Percentiles rank a stretch among this genome's conserved stretches.
phyloP scores from a whole-genome alignment of 1,140 invertebrate species.

The Trichonephila inaurata region DNA sequence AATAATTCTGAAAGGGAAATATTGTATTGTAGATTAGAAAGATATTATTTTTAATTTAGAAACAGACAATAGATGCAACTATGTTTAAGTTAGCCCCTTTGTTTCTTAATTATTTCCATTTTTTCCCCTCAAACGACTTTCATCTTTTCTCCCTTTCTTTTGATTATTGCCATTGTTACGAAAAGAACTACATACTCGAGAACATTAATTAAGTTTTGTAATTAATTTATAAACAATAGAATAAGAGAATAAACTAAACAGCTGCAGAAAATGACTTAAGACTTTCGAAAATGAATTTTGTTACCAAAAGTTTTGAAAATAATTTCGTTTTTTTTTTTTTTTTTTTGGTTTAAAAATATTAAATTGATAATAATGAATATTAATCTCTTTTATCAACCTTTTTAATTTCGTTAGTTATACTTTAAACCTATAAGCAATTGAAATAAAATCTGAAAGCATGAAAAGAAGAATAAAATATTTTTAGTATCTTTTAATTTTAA shows the following conservation, averaged over 20 bases:
- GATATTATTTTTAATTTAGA: neutral
- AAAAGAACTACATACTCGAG: neutral
- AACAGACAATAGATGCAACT: neutral
- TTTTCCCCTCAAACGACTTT: neutral
- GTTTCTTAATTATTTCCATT: neutral
- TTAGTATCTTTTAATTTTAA: no score
- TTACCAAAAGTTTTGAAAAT: no score
- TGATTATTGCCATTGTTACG: neutral
- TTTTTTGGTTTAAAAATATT: no score
- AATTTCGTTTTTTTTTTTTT: no score
- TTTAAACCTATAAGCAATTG: no score
- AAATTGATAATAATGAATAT: no score
- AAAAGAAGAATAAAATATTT: no score
- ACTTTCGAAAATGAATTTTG: no score
- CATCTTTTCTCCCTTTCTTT: neutral
- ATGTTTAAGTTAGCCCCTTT: neutral
- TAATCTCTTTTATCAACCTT: no score
- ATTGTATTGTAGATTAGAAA: neutral
- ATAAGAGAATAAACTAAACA: neutral
- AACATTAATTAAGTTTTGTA: neutral
- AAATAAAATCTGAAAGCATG: no score
- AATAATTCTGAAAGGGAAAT: neutral
- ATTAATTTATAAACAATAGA: neutral
- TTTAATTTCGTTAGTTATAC: no score
- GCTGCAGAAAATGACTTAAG: neutral